A percentile compares a stretch with the other conserved stretches of the same genome.
phyloP scores from a whole-genome alignment of 2,888 invertebrate species.

The Cordilura impudica region DNA sequence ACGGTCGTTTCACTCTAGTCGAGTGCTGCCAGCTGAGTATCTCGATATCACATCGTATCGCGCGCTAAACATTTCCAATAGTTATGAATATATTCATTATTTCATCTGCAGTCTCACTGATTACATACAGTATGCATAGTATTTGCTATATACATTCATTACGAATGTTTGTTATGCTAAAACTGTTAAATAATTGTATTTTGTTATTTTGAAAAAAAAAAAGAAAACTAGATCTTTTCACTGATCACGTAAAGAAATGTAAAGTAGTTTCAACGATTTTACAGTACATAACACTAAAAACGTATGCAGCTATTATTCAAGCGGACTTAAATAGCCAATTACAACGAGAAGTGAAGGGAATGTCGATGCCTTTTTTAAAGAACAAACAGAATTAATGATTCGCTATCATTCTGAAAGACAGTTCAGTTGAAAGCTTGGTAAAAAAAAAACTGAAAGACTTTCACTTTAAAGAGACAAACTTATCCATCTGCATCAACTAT shows the following conservation, averaged over 20 bases:
- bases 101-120: background rate
- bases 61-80: background rate
- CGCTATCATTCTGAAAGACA: too few relatives aligned
- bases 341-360: too few relatives aligned
- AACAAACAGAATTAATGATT: too few relatives aligned
- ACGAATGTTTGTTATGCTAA: background rate
- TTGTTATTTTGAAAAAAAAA: background rate
- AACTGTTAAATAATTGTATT: background rate
- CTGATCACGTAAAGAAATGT: background rate
- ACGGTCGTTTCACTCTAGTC: constrained; percentile 19
- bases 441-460: too few relatives aligned
- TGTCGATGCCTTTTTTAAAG: too few relatives aligned
- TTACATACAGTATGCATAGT: background rate
- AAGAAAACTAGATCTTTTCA: background rate
- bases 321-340: too few relatives aligned
- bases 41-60: too few relatives aligned
- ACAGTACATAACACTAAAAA: too few relatives aligned
- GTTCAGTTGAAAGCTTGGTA: too few relatives aligned
- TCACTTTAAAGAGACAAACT: too few relatives aligned
- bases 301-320: too few relatives aligned
- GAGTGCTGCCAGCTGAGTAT: background rate
- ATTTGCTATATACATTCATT: background rate
- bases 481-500: too few relatives aligned
- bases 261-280: background rate
- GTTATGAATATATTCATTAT: background rate